These are phyloP conservation scores for Tenrec ecaudatus DNA, from an alignment of 2,113 vertebrate species.

Conservation along the genomic window DNA sequence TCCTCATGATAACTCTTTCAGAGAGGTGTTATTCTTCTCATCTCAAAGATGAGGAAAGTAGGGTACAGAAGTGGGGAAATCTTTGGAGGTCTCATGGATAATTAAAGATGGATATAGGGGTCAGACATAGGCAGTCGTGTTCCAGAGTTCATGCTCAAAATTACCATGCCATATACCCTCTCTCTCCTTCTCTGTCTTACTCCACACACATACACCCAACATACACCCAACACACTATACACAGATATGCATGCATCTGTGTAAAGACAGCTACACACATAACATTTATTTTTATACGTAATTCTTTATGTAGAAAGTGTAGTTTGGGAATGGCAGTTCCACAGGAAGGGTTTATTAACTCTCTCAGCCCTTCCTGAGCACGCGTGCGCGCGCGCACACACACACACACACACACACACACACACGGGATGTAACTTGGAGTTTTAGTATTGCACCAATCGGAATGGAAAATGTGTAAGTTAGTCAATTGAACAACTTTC, in stretches of 20 bases:
- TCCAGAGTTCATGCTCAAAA: not conserved
- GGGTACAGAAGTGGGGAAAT: not conserved
- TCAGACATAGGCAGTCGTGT: not conserved
- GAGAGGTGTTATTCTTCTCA: not conserved
- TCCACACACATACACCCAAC: too few relatives aligned
- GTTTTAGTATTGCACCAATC: constrained; percentile 17
- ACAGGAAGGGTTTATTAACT: constrained; percentile 62
- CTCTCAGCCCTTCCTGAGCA: constrained; percentile 48
- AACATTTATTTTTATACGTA: constrained; percentile 41
- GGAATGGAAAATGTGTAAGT: not conserved
- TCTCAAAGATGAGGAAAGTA: not conserved
- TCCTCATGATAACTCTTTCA: not conserved
- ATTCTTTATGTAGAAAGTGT: constrained; percentile 38
- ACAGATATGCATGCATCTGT: not conserved
- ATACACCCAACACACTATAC: not conserved
- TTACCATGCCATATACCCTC: not conserved
- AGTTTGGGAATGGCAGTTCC: not conserved
- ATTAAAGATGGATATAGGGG: not conserved
- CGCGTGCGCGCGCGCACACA: too few relatives aligned
- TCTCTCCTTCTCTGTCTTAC: not conserved
- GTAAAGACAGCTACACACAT: not conserved
- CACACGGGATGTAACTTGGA: not conserved
- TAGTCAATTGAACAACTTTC: not conserved
- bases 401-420: not conserved
- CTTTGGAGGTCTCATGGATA: not conserved